Evolutionary conservation across 2,113 vertebrate genomes (phyloP).

Genomic region (Erythrocebus patas): DNA sequence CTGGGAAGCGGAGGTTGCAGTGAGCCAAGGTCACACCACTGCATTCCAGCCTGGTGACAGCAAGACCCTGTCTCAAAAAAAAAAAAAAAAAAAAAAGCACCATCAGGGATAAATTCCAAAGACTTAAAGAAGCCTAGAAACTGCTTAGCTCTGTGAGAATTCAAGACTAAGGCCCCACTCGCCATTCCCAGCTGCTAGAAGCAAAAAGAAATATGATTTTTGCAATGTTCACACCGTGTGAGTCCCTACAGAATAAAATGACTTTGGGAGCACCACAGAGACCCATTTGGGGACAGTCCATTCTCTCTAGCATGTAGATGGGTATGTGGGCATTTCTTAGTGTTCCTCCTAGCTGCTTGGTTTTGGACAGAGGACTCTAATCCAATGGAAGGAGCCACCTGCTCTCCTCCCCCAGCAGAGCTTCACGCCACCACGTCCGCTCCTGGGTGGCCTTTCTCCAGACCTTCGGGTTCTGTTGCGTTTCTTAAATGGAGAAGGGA

Average conservation of each 20-base stretch:
- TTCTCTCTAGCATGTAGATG: not conserved
- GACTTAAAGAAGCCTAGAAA: not conserved
- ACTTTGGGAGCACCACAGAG: not conserved
- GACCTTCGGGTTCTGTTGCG: not conserved
- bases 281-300: not conserved
- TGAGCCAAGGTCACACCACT: too few relatives aligned
- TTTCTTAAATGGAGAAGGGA: not conserved
- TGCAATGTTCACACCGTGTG: not conserved
- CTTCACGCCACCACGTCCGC: not conserved
- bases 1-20: too few relatives aligned
- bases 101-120: not conserved
- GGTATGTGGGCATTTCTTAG: not conserved
- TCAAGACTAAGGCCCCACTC: not conserved
- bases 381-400: not conserved
- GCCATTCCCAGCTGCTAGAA: not conserved
- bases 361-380: not conserved
- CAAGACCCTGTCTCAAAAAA: too few relatives aligned
- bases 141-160: not conserved
- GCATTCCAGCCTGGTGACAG: too few relatives aligned
- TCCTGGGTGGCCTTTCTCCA: not conserved
- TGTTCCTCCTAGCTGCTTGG: not conserved
- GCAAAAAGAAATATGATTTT: not conserved
- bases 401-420: not conserved
- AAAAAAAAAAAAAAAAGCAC: too few relatives aligned
- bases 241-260: not conserved